Base-by-base conservation (phyloP, 2,113 vertebrate genomes). In the Amblyopsis rosae region DNA sequence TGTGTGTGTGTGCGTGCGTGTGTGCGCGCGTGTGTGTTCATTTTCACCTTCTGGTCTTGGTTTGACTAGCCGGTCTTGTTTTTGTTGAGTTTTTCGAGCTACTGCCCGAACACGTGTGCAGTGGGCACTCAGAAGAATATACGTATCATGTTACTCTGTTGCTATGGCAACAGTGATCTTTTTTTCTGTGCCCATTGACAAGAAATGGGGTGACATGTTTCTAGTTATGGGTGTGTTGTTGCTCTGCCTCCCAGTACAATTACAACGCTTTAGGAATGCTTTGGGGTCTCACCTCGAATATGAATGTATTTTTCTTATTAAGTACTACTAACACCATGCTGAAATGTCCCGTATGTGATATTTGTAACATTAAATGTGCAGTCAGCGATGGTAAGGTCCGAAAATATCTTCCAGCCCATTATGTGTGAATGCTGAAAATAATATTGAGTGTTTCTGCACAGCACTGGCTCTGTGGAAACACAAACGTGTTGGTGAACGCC, bases 101-200 rank as follows among this genome's bases (percentile, higher is more conserved):
- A 41, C 35, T 15, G 12, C 16, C 3, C 63, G 33, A 15, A 15
- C 45, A 8, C 8, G 10, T 32, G 16, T 46, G 12, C 50, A 67
- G 26, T 26, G 26, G 26, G 26, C 50, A 16, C 17, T 8, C 3
- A 51, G 49, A 51, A 15, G 49, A 15, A 41, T 41, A 41, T 41
- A 67, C 65, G 56, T 70, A 65, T 65, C 67, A 59, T 67, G 46
- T 32, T 41, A 69, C 19, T 19, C 19, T 19, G 19, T 80, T 16
- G 5, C 79, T 70, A 82, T 80, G 70, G 79, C 71, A 80, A 84
- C 84, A 12, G 69, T 26, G 26, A 26, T 26, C 26, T 26, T 26
- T 1, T 26, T 6, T 32, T 11, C 8, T 12, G 10, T 3, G 60
- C 47, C 63, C 73, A 49, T 70, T 69, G 70, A 82, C 63, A 70